Percentiles rank a stretch among this genome's conserved stretches.
Conservation (phyloP, 2,797 vertebrate species). For the Kryptolebias ocellatus region DNA sequence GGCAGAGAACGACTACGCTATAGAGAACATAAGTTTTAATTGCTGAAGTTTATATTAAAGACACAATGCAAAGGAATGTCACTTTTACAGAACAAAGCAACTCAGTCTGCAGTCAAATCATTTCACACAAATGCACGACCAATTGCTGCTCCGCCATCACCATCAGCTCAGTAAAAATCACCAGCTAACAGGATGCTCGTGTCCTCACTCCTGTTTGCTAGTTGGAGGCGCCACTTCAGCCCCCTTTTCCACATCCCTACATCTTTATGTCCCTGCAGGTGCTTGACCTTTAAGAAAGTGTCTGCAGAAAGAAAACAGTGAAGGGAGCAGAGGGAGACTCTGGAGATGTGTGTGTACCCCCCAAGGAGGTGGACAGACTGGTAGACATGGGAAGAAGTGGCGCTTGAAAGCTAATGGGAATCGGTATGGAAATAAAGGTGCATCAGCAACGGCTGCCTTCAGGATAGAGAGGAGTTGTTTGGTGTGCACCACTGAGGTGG, state of each 20-base stretch:
- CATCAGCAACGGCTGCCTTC: conserved; percentile 74
- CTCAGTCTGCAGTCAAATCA: conserved; percentile 33
- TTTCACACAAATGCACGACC: conserved; percentile 4
- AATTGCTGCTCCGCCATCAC: conserved; percentile 1
- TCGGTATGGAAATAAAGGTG: conserved; percentile 72
- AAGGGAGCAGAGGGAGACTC: conserved; percentile 51
- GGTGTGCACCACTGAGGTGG: conserved; percentile 74
- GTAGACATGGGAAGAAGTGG: conserved; percentile 67
- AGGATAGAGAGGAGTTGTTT: conserved; percentile 67
- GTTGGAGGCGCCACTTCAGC: conserved; percentile 43
- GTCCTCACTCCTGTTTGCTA: conserved; percentile 51
- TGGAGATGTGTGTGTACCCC: conserved; percentile 59
- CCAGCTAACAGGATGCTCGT: conserved; percentile 31
- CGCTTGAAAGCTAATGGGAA: conserved; percentile 78
- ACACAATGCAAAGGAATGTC: conserved; percentile 1
- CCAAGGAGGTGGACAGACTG: conserved; percentile 64
- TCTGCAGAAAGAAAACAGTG: conserved; percentile 56
- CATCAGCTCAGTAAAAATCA: conserved; percentile 29
- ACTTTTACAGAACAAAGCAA: conserved; percentile 1
- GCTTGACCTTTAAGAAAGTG: conserved; percentile 76
- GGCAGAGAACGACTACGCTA: too few relatives aligned
- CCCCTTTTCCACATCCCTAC: conserved; percentile 34
- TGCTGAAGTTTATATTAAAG: neutral
- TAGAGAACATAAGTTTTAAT: neutral
- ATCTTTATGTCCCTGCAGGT: conserved; percentile 60